phyloP scores from a whole-genome alignment of 1,140 invertebrate species.

The Phymorhynchus buccinoides region DNA sequence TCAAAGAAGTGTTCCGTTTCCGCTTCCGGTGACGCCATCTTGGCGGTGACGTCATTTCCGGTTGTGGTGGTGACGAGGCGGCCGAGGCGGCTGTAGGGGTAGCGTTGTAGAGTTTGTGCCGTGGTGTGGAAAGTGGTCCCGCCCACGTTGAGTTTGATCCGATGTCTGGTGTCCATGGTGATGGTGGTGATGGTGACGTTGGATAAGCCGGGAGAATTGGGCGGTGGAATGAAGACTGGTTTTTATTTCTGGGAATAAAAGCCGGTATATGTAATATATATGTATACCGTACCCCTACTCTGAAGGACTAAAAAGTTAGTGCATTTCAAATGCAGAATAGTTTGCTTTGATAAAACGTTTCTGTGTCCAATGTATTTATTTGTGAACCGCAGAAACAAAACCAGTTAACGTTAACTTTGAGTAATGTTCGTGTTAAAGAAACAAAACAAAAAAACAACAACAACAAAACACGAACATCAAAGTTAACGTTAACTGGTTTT shows the following conservation, averaged over 20 bases:
- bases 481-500: no score
- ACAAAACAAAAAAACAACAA: no score
- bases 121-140: not conserved
- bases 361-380: not conserved
- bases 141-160: not conserved
- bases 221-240: not conserved
- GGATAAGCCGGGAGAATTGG: not conserved
- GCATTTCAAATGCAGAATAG: not conserved
- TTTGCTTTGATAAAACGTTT: not conserved
- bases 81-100: not conserved
- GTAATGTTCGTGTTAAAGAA: no score
- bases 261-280: no score
- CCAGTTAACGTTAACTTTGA: no score
- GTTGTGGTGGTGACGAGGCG: not conserved
- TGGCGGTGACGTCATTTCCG: not conserved
- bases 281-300: no score
- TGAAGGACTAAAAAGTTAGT: not conserved
- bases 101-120: not conserved
- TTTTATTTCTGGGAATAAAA: no score
- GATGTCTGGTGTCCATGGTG: not conserved
- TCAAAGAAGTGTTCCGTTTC: conserved; percentile 35
- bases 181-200: not conserved
- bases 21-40: conserved; percentile 5
- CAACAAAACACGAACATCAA: no score
- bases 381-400: no score